A percentile compares a stretch with the other conserved stretches of the same genome.
Evolutionary conservation across 2,113 vertebrate genomes (phyloP).

Genomic region (Aldabrachelys gigantea): DNA sequence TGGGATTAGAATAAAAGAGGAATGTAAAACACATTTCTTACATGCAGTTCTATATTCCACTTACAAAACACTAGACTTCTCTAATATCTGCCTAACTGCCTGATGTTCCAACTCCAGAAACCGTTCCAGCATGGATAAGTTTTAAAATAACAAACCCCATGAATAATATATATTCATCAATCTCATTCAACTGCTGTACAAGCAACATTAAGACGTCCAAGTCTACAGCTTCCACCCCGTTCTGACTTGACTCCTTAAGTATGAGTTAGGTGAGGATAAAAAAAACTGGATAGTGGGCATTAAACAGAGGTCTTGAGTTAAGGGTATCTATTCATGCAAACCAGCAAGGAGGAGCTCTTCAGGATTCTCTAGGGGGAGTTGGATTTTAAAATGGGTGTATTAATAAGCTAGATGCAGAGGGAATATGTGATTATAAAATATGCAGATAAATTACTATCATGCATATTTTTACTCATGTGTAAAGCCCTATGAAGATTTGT

Average conservation of each 20-base stretch:
- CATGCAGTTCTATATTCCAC: constrained; percentile 11
- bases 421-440: not conserved
- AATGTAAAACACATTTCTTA: not conserved
- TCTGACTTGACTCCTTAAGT: not conserved
- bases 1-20: constrained; percentile 27
- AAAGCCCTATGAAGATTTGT: not conserved
- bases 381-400: not conserved
- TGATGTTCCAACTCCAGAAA: constrained; percentile 1
- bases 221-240: not conserved
- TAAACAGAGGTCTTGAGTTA: not conserved
- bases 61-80: not conserved
- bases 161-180: constrained; percentile 2
- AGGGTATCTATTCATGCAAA: not conserved
- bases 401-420: not conserved
- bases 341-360: not conserved
- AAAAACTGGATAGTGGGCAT: not conserved
- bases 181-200: constrained; percentile 28
- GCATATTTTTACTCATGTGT: not conserved
- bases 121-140: not conserved
- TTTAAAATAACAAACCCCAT: not conserved
- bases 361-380: not conserved
- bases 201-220: not conserved
- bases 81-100: constrained; percentile 9
- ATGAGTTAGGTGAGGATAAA: not conserved
- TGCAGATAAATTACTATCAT: not conserved